Base-by-base conservation (phyloP, 2,888 invertebrate genomes). In the Leucania comma region DNA sequence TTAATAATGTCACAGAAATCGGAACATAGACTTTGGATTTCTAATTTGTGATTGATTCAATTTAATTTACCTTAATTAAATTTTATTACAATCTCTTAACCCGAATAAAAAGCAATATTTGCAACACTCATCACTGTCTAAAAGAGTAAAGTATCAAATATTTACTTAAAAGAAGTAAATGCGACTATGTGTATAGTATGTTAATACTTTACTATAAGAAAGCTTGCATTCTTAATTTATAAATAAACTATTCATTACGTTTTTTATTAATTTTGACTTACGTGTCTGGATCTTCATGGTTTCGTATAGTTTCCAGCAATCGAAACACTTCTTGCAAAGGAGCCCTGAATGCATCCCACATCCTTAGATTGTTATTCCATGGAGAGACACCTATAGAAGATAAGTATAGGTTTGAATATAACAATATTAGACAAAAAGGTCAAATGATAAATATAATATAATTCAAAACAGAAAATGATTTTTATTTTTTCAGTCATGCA, bases 331-430 rank as follows among this genome's bases (percentile, higher is more conserved):
- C 98, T 87, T 98, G 97, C 1, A 99, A 95, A 3, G 99, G 99
- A 9, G 98, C 98, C 87, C 99, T 97, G 92, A 99, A 99, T 57
- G 99, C 99, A 96, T 99, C 99, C 90, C 98, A 98, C 86, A 98
- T 96, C 83, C 97, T 97, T 83, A 99, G 95, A 84, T 98, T 97
- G 77, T 97, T 97, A 69, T 97, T 97, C 99, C 99, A 99, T 68
- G 99, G 99, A 76, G 98, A 96, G 14, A 99, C 98, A 72, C 98
- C 98, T 90, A 96, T 90, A 89, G 92, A 68, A 14, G 67, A 32
- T 0, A 4, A 58, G 22, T 26, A 50, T 24, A 24, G n/a, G 12
- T 38, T 35, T 58, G 12, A 4, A 51, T 8, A 22, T 26, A 8
- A 20, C 35, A 42, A 22, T 9, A 32, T 35, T 48, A 9, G 20